These are phyloP conservation scores for Barnardius zonarius DNA, from an alignment of 2,113 vertebrate species.

Conservation along the genomic window DNA sequence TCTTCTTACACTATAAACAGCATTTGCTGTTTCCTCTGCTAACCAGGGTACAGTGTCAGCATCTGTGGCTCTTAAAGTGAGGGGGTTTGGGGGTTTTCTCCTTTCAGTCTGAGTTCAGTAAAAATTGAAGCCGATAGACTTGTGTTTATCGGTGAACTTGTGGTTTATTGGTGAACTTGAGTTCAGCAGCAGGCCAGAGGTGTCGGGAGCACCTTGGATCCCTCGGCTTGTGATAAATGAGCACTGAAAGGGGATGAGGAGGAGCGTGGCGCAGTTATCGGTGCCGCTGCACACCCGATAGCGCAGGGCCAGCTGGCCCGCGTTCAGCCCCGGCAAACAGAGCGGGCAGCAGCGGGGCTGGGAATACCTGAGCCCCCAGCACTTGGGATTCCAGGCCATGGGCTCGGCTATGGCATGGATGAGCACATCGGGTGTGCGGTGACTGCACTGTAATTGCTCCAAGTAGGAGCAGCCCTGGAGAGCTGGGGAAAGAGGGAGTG, in stretches of 20 bases:
- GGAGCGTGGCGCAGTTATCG: background rate
- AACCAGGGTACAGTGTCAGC: background rate
- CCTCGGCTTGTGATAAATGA: accelerated
- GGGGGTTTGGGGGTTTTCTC: background rate
- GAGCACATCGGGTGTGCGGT: accelerated
- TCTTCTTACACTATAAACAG: background rate
- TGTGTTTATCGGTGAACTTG: too few species aligned
- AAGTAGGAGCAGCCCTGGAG: accelerated
- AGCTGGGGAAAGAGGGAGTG: accelerated
- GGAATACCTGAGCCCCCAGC: accelerated
- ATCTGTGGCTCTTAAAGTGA: background rate
- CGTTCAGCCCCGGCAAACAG: accelerated
- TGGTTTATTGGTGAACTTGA: background rate
- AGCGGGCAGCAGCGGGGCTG: background rate
- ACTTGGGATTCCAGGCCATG: accelerated
- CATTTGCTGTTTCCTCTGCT: background rate
- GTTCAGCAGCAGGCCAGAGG: background rate
- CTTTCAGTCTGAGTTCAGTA: background rate
- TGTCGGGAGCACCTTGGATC: accelerated
- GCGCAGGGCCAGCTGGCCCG: background rate
- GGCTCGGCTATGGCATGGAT: accelerated
- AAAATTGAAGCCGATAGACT: background rate
- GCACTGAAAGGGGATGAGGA: background rate
- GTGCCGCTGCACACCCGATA: background rate
- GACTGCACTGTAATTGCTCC: accelerated